Evolutionary conservation across 2,797 vertebrate species (phyloP), one percentile per base, ranked within the genome.

Genomic region (Sebastes trivittatus): DNA sequence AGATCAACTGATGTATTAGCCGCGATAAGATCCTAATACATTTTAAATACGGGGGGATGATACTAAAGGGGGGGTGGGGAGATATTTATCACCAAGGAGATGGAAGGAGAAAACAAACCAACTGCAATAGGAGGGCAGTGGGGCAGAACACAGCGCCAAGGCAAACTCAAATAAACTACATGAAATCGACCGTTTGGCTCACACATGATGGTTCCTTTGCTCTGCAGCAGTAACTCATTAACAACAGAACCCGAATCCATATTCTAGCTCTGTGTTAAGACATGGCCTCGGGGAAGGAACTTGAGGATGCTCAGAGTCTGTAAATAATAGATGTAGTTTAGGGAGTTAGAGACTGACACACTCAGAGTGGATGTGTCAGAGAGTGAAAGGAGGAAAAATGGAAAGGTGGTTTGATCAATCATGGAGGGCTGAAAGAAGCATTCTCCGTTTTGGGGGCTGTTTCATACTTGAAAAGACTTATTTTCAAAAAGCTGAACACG

Each of bases 291-390:
- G 78, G 80, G 86, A 83, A 14, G 54, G 54, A 78, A 83, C 69
- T 59, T 63, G 71, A 85, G 77, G 83, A 86, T 76, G 82, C 87
- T 88, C 88, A 68, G 25, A 62, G 82, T 77, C 25, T 72, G 83
- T 94, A 76, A 95, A 94, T 93, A 92, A 93, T 93, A 85, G 63
- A 93, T 89, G 78, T 55, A 78, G 84, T 77, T 85, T 68, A 81
- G 75, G 66, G 77, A 89, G 83, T 86, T 54, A 3, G 66, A 85
- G 77, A 84, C 75, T 67, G 81, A 87, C 23, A 71, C 61, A 71
- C 27, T 58, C 10, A 54, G 27, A 86, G 58, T 65, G 42, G 65
- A 78, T 68, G 75, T 83, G 81, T 86, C 73, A 77, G 72, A 27
- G 34, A 76, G 67, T 61, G 64, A 88, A 65, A 75, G 60, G 64